Base-by-base conservation (phyloP, 2,888 invertebrate genomes). In the Euzetes globulus region DNA sequence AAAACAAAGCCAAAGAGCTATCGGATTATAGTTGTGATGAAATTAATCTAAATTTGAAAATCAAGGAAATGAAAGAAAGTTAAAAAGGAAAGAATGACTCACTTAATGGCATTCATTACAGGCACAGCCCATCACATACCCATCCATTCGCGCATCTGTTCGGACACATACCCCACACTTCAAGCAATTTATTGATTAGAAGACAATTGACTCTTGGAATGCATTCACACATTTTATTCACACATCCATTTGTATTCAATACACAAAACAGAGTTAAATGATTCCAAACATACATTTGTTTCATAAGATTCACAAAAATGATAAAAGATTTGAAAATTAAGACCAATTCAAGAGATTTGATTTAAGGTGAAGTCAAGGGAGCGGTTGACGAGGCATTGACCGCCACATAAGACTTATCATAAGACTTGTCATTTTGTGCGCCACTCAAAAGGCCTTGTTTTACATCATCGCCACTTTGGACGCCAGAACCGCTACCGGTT, bases 351-450 rank as follows among this genome's bases (percentile, higher is more conserved):
- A 25, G 5, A 11, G n/a, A n/a, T n/a, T 19, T 25, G 25, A 9
- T 22, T 41, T 68, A 68, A n/a, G 68, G 68, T 19, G 68, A 68
- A 11, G 68, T 68, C 19, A 68, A 22, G 5, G 68, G 45, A 22
- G 68, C 68, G 19, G 68, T 22, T 22, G 68, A 22, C 19, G 68
- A 41, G 7, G 68, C 33, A 41, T 45, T 45, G 3, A 37, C 68
- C 22, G 41, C 1, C 1, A 37, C 68, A 68, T 33, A 63, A 25
- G 27, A 9, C 4, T 27, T 22, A 60, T 60, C n/a, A n/a, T n/a
- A n/a, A n/a, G n/a, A n/a, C n/a, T n/a, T 60, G 11, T 68, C 41
- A 19, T 17, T 37, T 41, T 37, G 68, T 1, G 50, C 50, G 33
- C 45, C 52, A 47, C 50, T 50, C 19, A 71, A 52, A 1, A 71